Percentiles rank a stretch among this genome's conserved stretches.
Conservation (phyloP, 2,113 vertebrate species). For the Microtus ochrogaster region DNA sequence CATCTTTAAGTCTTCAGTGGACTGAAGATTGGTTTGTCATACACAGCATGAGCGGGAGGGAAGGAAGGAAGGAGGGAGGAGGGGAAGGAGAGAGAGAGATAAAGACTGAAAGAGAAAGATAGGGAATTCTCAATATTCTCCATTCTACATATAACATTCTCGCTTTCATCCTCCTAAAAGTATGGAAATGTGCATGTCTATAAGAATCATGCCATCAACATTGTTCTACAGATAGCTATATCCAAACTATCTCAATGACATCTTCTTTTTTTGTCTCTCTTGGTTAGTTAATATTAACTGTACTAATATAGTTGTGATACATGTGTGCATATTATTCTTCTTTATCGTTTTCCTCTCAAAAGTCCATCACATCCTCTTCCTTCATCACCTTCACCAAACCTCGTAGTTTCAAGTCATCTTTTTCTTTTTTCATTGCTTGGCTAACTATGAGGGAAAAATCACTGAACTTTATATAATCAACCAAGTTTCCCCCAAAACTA, state of each 20-base stretch:
- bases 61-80: rapidly evolving
- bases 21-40: not conserved
- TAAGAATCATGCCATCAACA: not conserved
- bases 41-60: not conserved
- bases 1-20: not conserved
- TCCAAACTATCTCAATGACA: not conserved
- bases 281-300: not conserved
- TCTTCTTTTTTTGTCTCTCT: not conserved
- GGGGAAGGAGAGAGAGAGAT: not conserved
- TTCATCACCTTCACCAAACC: not conserved
- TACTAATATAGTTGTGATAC: not conserved
- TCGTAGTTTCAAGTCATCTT: not conserved
- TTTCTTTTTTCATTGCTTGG: not conserved
- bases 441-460: not conserved
- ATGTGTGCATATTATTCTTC: not conserved
- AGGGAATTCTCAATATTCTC: not conserved
- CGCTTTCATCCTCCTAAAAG: not conserved
- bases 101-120: not conserved
- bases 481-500: not conserved
- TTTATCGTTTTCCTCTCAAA: not conserved
- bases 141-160: not conserved
- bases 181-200: not conserved
- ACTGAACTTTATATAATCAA: not conserved
- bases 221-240: not conserved
- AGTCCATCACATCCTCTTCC: not conserved